phyloP scores from a whole-genome alignment of 35 echinoderm and acorn worm genomes.

The Diadema setosum region DNA sequence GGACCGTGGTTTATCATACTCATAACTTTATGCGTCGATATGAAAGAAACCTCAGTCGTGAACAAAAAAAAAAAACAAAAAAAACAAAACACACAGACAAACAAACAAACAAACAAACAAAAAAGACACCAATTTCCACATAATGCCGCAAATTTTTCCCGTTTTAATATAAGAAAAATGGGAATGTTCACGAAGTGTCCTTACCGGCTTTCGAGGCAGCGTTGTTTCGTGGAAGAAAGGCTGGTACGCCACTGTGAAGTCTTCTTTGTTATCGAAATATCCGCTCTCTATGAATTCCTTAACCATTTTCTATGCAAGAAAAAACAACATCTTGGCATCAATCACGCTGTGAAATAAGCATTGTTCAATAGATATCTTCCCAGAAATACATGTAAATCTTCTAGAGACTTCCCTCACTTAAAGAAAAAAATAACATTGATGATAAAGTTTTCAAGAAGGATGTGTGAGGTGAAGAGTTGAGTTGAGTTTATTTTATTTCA shows the following conservation, averaged over 20 bases:
- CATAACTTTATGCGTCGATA: too few relatives aligned
- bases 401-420: neutral
- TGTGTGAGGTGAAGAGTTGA: too few relatives aligned
- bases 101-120: too few relatives aligned
- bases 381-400: neutral
- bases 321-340: neutral
- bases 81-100: too few relatives aligned
- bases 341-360: neutral
- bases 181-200: neutral
- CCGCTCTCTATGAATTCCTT: constrained; percentile 53
- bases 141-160: too few relatives aligned
- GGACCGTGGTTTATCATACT: too few relatives aligned
- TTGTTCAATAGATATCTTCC: neutral
- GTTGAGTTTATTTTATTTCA: too few relatives aligned
- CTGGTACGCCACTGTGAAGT: constrained; percentile 91
- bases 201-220: constrained; percentile 52
- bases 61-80: too few relatives aligned
- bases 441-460: too few relatives aligned
- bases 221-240: constrained; percentile 85
- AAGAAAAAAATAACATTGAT: neutral
- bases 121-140: too few relatives aligned
- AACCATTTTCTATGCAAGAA: constrained; percentile 15
- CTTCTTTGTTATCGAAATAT: constrained; percentile 74
- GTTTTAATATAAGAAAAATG: neutral
- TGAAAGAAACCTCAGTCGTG: too few relatives aligned